Conservation (phyloP, 2,113 vertebrate species). For the Saccopteryx leptura region DNA sequence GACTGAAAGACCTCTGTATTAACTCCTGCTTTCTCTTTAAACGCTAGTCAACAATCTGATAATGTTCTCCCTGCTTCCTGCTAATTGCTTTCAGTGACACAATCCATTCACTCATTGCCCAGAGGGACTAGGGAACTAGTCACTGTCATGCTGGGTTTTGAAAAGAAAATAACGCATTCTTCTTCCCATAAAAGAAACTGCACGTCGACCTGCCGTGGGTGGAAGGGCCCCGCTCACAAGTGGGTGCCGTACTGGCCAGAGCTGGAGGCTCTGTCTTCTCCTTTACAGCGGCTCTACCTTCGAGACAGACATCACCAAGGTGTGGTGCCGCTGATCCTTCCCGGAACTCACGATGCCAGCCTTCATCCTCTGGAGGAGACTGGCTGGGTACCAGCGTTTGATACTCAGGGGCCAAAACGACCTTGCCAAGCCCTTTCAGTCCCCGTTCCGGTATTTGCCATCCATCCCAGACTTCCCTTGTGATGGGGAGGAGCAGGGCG, state of each 20-base stretch:
- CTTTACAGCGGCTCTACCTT: not conserved
- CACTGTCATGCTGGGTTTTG: conserved; percentile 42
- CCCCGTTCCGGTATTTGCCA: not conserved
- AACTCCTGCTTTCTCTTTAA: conserved; percentile 59
- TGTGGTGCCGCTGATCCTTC: not conserved
- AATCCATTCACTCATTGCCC: conserved; percentile 69
- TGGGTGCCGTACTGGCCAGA: accelerated
- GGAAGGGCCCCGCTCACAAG: not conserved
- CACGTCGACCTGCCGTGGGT: not conserved
- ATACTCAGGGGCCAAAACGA: not conserved
- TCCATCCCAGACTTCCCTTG: not conserved
- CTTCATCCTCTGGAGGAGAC: not conserved
- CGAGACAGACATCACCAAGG: no score
- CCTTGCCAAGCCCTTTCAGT: not conserved
- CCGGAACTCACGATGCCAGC: not conserved
- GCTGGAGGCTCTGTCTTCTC: not conserved
- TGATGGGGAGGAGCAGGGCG: not conserved
- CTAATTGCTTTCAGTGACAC: conserved; percentile 66
- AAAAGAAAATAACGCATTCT: conserved; percentile 62
- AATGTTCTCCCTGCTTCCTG: conserved; percentile 53
- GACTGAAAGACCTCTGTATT: conserved; percentile 49
- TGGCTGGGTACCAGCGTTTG: not conserved
- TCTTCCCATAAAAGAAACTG: conserved; percentile 60
- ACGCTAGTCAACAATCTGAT: conserved; percentile 48
- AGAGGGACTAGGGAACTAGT: not conserved